phyloP scores from a whole-genome alignment of 1,140 invertebrate genomes.

The Lasaia peninsularis region DNA sequence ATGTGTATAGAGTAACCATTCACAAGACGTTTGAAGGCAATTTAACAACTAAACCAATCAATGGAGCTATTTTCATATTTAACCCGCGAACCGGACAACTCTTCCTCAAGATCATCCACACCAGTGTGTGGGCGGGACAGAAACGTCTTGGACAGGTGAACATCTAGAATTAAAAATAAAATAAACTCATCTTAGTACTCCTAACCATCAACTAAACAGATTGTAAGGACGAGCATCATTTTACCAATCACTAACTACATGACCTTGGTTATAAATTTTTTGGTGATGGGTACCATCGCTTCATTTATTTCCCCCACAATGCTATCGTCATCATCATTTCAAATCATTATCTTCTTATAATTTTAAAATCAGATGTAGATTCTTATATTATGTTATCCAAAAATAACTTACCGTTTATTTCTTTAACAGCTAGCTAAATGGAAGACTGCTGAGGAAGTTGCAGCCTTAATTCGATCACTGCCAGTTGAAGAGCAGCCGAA shows the following conservation, averaged over 20 bases:
- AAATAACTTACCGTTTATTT: too few relatives aligned
- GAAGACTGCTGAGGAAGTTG: constrained; percentile 99
- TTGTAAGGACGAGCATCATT: too few relatives aligned
- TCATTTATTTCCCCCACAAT: too few relatives aligned
- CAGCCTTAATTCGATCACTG: constrained; percentile 97
- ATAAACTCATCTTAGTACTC: too few relatives aligned
- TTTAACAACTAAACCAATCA: constrained; percentile 99
- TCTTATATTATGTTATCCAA: too few relatives aligned
- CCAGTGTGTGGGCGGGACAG: constrained; percentile 99
- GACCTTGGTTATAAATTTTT: too few relatives aligned
- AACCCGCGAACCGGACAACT: constrained; percentile 99
- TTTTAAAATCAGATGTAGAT: too few relatives aligned
- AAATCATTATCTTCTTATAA: too few relatives aligned
- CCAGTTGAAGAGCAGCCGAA: constrained; percentile 99
- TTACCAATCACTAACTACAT: too few relatives aligned
- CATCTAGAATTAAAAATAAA: neutral
- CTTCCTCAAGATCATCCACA: constrained; percentile 99
- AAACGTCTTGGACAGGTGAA: constrained; percentile 90
- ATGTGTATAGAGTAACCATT: constrained; percentile 99
- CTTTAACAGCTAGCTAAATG: constrained; percentile 93
- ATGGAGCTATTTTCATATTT: constrained; percentile 99
- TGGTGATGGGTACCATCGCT: too few relatives aligned
- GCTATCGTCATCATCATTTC: too few relatives aligned
- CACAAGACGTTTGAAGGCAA: constrained; percentile 99
- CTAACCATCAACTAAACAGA: too few relatives aligned